phyloP scores from a whole-genome alignment of 1,140 invertebrate species.

The Globodera rostochiensis region DNA sequence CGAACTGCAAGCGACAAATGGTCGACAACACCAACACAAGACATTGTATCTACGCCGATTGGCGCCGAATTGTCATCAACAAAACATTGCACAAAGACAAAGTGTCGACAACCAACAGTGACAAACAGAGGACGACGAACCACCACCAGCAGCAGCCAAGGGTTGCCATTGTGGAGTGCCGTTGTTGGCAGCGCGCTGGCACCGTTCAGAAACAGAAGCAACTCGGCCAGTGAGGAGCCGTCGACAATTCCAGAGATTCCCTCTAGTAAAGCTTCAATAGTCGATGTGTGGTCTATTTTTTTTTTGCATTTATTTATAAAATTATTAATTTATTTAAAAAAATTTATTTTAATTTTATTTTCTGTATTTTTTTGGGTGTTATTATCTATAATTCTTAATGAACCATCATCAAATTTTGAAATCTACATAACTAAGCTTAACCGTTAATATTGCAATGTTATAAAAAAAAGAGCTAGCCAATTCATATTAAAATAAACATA shows the following conservation, averaged over 20 bases:
- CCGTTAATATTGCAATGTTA: too few species aligned
- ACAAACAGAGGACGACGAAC: background rate
- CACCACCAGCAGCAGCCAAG: background rate
- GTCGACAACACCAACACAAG: background rate
- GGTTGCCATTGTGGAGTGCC: background rate
- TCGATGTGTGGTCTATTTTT: background rate
- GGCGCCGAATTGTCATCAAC: background rate
- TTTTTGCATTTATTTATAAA: too few species aligned
- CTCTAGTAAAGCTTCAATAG: background rate
- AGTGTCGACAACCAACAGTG: background rate
- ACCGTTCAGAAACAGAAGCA: background rate
- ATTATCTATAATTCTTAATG: background rate
- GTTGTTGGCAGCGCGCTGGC: background rate
- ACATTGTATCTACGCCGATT: too few species aligned
- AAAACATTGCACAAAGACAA: background rate
- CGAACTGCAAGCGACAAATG: background rate
- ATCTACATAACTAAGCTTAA: background rate
- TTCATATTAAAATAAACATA: background rate
- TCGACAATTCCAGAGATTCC: background rate
- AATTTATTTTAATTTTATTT: too few species aligned
- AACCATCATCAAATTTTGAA: background rate
- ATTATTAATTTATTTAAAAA: too few species aligned
- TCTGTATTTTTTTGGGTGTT: too few species aligned
- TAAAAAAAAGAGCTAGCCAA: background rate
- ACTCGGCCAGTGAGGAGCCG: background rate